phyloP scores from a whole-genome alignment of 1,140 invertebrate genomes.

The Euschistus heros region DNA sequence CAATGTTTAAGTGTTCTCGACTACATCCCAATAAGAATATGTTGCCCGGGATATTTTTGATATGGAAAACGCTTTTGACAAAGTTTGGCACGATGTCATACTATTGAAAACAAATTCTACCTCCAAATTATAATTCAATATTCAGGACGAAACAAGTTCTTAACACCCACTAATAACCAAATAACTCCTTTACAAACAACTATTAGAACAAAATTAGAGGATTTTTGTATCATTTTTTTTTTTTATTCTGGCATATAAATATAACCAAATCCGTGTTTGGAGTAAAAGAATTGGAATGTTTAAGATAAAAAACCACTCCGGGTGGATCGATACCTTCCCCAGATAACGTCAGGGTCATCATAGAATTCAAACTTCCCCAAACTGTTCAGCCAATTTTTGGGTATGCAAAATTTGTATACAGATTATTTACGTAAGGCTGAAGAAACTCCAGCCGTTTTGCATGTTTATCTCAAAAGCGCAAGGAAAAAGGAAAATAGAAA shows the following conservation, averaged over 20 bases:
- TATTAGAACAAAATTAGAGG: too few relatives aligned
- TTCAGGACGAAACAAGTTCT: too few relatives aligned
- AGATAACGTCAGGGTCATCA: not conserved
- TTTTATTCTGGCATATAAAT: not conserved
- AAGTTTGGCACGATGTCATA: too few relatives aligned
- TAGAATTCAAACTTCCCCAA: not conserved
- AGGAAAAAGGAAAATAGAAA: constrained; percentile 27
- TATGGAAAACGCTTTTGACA: too few relatives aligned
- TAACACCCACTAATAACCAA: too few relatives aligned
- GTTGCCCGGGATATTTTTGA: too few relatives aligned
- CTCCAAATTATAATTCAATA: too few relatives aligned
- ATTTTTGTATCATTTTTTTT: too few relatives aligned
- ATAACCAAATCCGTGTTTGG: not conserved
- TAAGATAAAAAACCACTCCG: not conserved
- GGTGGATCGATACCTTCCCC: not conserved
- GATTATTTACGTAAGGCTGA: constrained; percentile 17
- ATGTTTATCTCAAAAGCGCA: constrained; percentile 23
- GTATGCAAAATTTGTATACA: constrained; percentile 21
- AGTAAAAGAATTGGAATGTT: not conserved
- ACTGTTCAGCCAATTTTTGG: not conserved
- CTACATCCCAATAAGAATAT: too few relatives aligned
- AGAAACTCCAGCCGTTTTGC: constrained; percentile 21
- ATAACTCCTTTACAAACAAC: too few relatives aligned
- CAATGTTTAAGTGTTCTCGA: too few relatives aligned
- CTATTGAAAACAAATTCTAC: too few relatives aligned